Evolutionary conservation across 2,797 vertebrate species (phyloP), one percentile per base, ranked within the genome.

Genomic region (Phalloptychus januarius): DNA sequence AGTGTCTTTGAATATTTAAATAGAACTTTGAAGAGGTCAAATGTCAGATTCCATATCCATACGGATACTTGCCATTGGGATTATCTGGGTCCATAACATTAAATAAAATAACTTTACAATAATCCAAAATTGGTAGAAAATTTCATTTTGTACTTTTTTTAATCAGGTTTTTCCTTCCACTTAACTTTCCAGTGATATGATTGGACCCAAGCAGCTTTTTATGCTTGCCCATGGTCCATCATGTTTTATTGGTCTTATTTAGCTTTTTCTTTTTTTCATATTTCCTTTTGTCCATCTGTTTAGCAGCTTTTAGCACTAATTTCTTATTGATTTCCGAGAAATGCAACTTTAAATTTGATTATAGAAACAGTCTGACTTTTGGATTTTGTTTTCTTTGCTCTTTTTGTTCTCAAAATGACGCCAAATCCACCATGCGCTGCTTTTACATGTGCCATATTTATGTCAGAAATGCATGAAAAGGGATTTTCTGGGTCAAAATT

Each of bases 401-500:
- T 15, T 65, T 61, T 61, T 63, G 31, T 63, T 63, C 31, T 36
- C 28, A 18, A 63, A 63, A 18, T 61, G 58, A 61, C 58, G 20
- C 70, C 5, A n/a, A 61, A 28, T 50, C 18, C 25, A 40, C 11
- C 11, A 40, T 63, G 36, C 4, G 20, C 71, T 52, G 8, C 28
- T 25, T 45, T 45, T 28, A 71, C 25, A 36, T 38, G 44, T 15
- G 3, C 20, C 25, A 18, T 44, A 28, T 63, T 78, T 61, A 67
- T 74, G 48, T 28, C 10, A 44, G 20, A 52, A 71, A 45, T 28
- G 67, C 67, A 45, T 71, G 8, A 71, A 71, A 67, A 71, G 36
- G 40, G 40, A 71, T 72, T 74, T 73, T 79, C 56, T 79, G 56
- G 33, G 71, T 72, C 70, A 78, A 25, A 10, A 18, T 16, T 70